These are phyloP conservation scores for Gymnoscelis rufifasciata DNA, from an alignment of 2,888 invertebrate genomes.

Conservation along the genomic window DNA sequence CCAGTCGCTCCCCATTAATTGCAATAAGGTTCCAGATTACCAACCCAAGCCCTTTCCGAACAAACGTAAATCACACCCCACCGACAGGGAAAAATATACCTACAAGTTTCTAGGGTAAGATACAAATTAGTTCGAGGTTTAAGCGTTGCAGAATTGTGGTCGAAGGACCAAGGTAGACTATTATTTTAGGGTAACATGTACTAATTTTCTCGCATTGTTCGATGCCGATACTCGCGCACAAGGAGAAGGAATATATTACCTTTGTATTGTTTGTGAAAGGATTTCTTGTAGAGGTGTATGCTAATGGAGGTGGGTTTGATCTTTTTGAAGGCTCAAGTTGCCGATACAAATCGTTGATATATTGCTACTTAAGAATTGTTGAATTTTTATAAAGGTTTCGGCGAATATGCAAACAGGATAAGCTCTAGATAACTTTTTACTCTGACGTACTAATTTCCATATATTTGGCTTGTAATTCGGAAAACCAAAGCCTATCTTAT, in stretches of 20 bases:
- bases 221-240: conserved; percentile 26
- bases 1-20: conserved; percentile 63
- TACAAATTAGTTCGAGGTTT: conserved; percentile 42
- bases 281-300: conserved; percentile 14
- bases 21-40: conserved; percentile 68
- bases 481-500: too few relatives aligned
- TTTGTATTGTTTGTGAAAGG: conserved; percentile 28
- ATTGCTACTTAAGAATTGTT: neutral
- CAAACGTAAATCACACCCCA: conserved; percentile 53
- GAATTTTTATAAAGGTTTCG: too few relatives aligned
- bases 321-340: conserved; percentile 1
- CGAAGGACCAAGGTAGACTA: conserved; percentile 47
- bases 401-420: too few relatives aligned
- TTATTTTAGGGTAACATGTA: conserved; percentile 59
- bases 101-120: conserved; percentile 34
- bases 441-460: too few relatives aligned
- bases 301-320: conserved; percentile 12
- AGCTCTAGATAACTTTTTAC: too few relatives aligned
- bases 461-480: too few relatives aligned
- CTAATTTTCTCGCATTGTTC: conserved; percentile 52
- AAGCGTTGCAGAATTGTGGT: conserved; percentile 56
- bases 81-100: conserved; percentile 38
- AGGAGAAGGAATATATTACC: conserved; percentile 25
- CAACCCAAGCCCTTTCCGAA: conserved; percentile 55
- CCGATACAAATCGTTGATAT: neutral